Evolutionary conservation across 2,888 invertebrate genomes (phyloP), one percentile per base, ranked within the genome.

Genomic region (Lordiphosa fenestrarum): DNA sequence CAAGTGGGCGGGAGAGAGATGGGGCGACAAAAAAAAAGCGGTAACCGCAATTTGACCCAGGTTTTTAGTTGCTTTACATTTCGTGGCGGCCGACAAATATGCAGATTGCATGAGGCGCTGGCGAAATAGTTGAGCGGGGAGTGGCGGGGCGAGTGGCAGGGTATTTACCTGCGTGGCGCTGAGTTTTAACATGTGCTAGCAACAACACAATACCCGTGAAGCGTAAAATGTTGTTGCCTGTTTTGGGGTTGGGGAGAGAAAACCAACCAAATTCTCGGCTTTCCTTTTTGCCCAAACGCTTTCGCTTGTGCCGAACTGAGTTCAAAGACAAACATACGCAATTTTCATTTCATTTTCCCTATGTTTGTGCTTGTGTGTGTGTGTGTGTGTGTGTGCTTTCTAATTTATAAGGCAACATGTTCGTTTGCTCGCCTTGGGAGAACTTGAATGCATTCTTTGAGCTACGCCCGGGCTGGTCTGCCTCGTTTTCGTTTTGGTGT

Each of bases 41-140:
- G 67, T 70, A 71, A 78, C 81, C 84, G 80, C 84, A 82, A 82
- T 81, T 81, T 78, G 84, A 84, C 68, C 78, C 74, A 58, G 61
- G 82, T 70, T 81, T 78, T 77, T 81, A 71, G 69, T 75, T 69
- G 66, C 82, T 68, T 78, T 67, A 59, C 66, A 66, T 69, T 60
- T 65, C 65, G 66, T 70, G 68, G 68, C 73, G 77, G 66, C 67
- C 81, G 73, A 73, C 78, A 81, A 84, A 84, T 84, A 84, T 81
- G 81, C 81, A 78, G 77, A 77, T 77, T 77, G 78, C 71, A 73
- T 64, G 66, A 62, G 51, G 33, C 53, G 49, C 40, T 12, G 60
- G 21, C 10, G 9, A 4, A 6, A 7, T 10, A 12, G 13, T 13
- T 10, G 13, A 10, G 10, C 19, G 19, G 1, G 19, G 41, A 15